Evolutionary conservation across 2,113 vertebrate genomes (phyloP).

Genomic region (Chlorodrepanis virens): DNA sequence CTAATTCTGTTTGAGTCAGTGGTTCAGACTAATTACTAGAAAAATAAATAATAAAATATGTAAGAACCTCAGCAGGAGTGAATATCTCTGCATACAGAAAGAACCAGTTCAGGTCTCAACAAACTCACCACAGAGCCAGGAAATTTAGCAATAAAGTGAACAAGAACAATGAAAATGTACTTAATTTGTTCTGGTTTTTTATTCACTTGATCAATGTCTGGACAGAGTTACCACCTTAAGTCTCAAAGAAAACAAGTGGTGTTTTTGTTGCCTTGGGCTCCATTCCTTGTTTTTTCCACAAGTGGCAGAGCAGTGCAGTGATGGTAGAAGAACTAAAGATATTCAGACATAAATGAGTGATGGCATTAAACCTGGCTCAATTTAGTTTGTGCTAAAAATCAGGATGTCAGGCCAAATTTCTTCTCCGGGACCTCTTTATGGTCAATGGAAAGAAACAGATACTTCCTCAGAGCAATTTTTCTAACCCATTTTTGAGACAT

Average conservation of each 20-base stretch:
- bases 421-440: background rate
- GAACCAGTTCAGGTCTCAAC: background rate
- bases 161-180: background rate
- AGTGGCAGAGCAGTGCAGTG: background rate
- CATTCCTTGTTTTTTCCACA: background rate
- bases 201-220: background rate
- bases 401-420: background rate
- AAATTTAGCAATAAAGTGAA: background rate
- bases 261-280: background rate
- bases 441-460: background rate
- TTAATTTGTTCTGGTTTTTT: background rate
- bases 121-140: background rate
- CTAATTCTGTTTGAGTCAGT: slow-evolving; percentile 63
- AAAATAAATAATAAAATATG: slow-evolving; percentile 64
- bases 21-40: slow-evolving; percentile 60
- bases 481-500: background rate
- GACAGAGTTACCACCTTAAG: background rate
- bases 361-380: background rate
- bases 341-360: background rate
- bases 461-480: background rate
- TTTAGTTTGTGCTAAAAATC: background rate
- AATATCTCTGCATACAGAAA: background rate
- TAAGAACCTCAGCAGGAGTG: background rate
- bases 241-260: background rate
- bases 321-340: background rate